A percentile compares a stretch with the other conserved stretches of the same genome.
phyloP scores from a whole-genome alignment of 2,113 vertebrate species.

The Ceuthmochares aereus region DNA sequence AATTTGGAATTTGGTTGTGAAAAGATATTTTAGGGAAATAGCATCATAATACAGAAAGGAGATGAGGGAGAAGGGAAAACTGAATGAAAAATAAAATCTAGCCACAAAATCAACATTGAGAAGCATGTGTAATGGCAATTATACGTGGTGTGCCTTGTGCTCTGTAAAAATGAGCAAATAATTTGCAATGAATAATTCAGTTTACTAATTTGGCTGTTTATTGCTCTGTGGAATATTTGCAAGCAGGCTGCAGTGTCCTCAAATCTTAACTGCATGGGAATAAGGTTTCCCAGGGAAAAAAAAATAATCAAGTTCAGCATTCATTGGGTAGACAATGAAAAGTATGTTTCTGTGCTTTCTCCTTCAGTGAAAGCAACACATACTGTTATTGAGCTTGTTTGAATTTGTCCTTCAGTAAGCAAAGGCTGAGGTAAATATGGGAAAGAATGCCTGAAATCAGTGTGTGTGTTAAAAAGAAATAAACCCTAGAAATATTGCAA shows the following conservation, averaged over 20 bases:
- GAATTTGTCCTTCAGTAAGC: not conserved
- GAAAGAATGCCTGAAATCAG: not conserved
- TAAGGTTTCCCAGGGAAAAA: not conserved
- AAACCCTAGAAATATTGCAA: fast-evolving
- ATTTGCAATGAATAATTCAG: constrained; percentile 39
- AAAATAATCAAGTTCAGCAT: not conserved
- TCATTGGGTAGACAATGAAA: not conserved
- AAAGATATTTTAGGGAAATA: not conserved
- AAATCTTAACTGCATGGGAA: not conserved
- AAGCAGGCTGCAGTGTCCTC: not conserved
- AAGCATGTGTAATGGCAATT: not conserved
- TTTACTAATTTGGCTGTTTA: not conserved
- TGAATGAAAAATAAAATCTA: not conserved
- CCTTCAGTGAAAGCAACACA: not conserved
- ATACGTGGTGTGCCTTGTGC: not conserved
- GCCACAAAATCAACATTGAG: not conserved
- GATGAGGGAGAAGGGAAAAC: not conserved
- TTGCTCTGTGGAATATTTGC: not conserved
- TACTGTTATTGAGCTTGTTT: not conserved
- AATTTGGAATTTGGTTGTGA: not conserved
- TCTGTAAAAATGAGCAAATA: constrained; percentile 16
- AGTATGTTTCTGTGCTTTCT: not conserved
- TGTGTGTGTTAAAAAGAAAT: not conserved
- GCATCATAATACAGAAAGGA: not conserved
- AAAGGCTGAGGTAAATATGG: not conserved